phyloP scores from a whole-genome alignment of 2,888 invertebrate genomes.

The Celastrina argiolus region DNA sequence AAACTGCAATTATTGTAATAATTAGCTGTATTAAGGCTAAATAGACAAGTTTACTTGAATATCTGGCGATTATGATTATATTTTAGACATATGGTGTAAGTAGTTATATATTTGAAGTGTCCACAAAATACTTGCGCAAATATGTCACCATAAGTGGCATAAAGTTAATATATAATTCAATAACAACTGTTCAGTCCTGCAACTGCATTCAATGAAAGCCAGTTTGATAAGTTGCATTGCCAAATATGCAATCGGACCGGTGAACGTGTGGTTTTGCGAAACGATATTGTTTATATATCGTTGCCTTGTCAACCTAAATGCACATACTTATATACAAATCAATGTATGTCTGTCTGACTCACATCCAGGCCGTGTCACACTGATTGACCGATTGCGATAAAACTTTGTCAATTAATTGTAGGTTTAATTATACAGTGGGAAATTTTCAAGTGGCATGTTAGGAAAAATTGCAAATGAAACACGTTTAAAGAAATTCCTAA shows the following conservation, averaged over 20 bases:
- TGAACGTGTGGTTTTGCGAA: constrained; percentile 6
- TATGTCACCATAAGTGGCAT: no score
- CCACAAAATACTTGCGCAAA: no score
- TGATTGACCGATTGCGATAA: neutral
- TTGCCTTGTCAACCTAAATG: neutral
- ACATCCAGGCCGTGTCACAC: neutral
- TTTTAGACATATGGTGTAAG: no score
- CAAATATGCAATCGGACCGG: constrained; percentile 6
- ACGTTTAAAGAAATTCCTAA: no score
- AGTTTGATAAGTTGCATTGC: constrained; percentile 18
- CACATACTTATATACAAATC: neutral
- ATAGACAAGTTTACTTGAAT: no score
- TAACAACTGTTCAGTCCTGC: neutral
- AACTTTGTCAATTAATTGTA: neutral
- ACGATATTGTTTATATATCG: neutral
- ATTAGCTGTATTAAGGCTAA: no score
- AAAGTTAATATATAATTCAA: neutral
- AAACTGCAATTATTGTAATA: no score
- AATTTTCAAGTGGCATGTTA: no score
- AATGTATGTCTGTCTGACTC: constrained; percentile 2
- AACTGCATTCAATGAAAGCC: constrained; percentile 1
- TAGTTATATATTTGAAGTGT: no score
- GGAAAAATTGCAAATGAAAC: no score
- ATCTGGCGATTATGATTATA: no score
- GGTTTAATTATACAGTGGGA: no score